A percentile compares a stretch with the other conserved stretches of the same genome.
Evolutionary conservation across 2,888 invertebrate genomes (phyloP).

Genomic region (Plagodis dolabraria): DNA sequence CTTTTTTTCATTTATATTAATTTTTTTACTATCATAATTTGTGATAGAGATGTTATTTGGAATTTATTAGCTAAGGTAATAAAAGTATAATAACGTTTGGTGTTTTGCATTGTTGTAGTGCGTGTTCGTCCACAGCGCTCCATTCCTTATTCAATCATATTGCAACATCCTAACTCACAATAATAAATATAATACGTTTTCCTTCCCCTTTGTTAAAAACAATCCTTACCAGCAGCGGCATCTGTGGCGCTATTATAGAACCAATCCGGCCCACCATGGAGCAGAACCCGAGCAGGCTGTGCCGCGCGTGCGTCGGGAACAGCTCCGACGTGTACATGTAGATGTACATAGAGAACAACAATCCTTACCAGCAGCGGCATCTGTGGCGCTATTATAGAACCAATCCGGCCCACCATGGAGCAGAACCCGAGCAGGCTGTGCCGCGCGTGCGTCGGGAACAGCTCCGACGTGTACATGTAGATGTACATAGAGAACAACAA

Average conservation of each 20-base stretch:
- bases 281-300: conserved; percentile 88
- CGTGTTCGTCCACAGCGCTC: no score
- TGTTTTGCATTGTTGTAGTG: no score
- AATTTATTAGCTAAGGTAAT: no score
- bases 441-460: conserved; percentile 89
- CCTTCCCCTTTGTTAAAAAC: background rate
- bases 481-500: no score
- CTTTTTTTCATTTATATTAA: no score
- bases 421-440: conserved; percentile 88
- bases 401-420: conserved; percentile 90
- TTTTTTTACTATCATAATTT: no score
- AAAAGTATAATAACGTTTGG: no score
- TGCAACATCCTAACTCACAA: no score
- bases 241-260: conserved; percentile 90
- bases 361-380: conserved; percentile 84
- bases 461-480: conserved; percentile 89
- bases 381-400: conserved; percentile 90
- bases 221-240: conserved; percentile 70
- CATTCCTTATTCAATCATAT: no score
- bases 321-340: conserved; percentile 90
- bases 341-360: no score
- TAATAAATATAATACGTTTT: no score
- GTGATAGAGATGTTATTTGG: no score
- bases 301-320: conserved; percentile 89
- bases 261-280: conserved; percentile 91